A percentile compares a stretch with the other conserved stretches of the same genome.
These are phyloP conservation scores for Philypnodon macrostomus DNA, from an alignment of 2,797 vertebrate genomes.

Conservation along the genomic window DNA sequence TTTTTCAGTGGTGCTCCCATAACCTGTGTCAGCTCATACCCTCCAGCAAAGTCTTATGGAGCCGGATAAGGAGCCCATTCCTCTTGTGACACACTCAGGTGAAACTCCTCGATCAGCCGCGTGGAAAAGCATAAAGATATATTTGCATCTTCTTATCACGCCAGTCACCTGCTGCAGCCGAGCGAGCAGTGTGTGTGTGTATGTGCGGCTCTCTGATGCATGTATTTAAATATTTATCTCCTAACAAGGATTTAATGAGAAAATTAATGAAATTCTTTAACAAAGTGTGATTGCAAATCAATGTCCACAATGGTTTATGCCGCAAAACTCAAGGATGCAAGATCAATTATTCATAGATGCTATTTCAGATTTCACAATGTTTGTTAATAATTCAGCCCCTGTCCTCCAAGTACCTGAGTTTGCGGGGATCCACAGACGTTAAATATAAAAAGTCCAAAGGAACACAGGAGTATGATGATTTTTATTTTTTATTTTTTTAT, in stretches of 20 bases:
- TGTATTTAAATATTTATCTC: constrained; percentile 7
- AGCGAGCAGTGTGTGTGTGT: constrained; percentile 13
- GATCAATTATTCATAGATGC: constrained; percentile 70
- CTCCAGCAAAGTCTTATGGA: constrained; percentile 1
- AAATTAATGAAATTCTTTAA: constrained; percentile 9
- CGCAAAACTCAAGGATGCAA: constrained; percentile 44
- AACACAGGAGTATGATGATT: neutral
- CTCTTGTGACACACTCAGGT: constrained; percentile 22
- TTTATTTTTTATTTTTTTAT: neutral
- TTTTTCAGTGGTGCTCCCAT: constrained; percentile 1
- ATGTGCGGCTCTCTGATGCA: constrained; percentile 1
- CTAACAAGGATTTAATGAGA: constrained; percentile 1
- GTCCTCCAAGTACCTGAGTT: constrained; percentile 58
- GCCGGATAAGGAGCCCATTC: constrained; percentile 5
- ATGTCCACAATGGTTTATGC: constrained; percentile 36
- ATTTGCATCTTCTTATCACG: constrained; percentile 34
- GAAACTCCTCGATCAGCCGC: constrained; percentile 18
- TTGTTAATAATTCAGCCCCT: constrained; percentile 67
- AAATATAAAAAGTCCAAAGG: constrained; percentile 5
- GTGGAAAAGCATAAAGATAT: constrained; percentile 29
- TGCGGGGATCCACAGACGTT: constrained; percentile 10
- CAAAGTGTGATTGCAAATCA: constrained; percentile 35
- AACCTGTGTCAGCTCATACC: constrained; percentile 5
- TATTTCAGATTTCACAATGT: constrained; percentile 70
- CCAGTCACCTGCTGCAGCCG: constrained; percentile 44